phyloP scores from a whole-genome alignment of 2,113 vertebrate species.

The Maylandia zebra region DNA sequence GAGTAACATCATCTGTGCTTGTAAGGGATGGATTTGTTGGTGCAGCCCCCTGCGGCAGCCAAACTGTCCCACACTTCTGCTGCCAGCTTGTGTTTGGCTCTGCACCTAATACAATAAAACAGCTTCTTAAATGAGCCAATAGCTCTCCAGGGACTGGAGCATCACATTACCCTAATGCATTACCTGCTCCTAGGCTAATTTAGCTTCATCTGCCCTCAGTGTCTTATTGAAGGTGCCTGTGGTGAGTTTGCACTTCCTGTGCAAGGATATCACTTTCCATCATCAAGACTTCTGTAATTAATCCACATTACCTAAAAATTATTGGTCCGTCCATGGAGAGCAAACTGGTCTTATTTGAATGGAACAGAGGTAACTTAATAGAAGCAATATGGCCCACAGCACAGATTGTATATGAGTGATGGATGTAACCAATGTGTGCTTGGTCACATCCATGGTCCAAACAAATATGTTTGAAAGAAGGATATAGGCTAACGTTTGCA shows the following conservation, averaged over 20 bases:
- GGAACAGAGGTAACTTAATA: background rate
- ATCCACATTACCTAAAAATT: background rate
- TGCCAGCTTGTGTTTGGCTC: background rate
- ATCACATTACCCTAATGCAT: background rate
- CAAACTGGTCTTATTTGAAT: background rate
- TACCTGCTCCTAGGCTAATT: background rate
- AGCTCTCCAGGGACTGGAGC: background rate
- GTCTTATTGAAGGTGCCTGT: background rate
- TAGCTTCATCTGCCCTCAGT: background rate
- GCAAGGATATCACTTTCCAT: background rate
- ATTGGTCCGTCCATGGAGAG: background rate
- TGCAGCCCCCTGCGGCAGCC: background rate
- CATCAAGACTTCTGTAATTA: background rate
- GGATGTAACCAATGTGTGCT: background rate
- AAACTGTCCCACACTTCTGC: background rate
- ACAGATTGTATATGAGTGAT: background rate
- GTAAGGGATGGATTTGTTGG: background rate
- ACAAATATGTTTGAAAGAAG: background rate
- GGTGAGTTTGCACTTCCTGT: background rate
- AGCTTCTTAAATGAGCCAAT: background rate
- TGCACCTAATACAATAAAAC: background rate
- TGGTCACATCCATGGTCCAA: background rate
- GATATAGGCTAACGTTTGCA: rapidly evolving
- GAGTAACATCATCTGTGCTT: background rate
- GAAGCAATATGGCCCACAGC: background rate